A percentile compares a stretch with the other conserved stretches of the same genome.
Evolutionary conservation across 1,140 invertebrate species (phyloP).

Genomic region (Drosophila busckii): DNA sequence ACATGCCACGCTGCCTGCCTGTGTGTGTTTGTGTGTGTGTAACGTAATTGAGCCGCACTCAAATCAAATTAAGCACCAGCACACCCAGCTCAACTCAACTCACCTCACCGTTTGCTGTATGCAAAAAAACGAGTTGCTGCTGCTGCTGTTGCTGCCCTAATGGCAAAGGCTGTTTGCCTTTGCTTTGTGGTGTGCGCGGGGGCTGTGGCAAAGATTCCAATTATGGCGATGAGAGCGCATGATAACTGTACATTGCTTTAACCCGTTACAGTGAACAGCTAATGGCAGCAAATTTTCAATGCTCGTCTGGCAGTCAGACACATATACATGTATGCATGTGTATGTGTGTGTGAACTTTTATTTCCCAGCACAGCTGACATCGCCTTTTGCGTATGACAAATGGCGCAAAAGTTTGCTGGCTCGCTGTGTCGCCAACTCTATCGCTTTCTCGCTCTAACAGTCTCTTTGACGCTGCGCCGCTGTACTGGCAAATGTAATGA

Average conservation of each 20-base stretch:
- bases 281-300: conserved; percentile 50
- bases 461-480: not conserved
- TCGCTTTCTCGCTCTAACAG: not conserved
- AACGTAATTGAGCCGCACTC: too few species aligned
- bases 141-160: too few species aligned
- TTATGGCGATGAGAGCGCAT: conserved; percentile 32
- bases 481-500: conserved; percentile 34
- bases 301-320: not conserved
- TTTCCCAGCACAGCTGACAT: conserved; percentile 32
- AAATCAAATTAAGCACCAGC: too few species aligned
- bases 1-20: too few species aligned
- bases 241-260: conserved; percentile 28
- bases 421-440: conserved; percentile 2
- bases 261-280: conserved; percentile 33
- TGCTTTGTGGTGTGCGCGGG: too few species aligned
- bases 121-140: too few species aligned
- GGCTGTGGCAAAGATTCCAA: conserved; percentile 32
- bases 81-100: too few species aligned
- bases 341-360: conserved; percentile 17
- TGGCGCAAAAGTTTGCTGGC: conserved; percentile 21
- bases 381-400: conserved; percentile 40
- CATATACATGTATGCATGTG: not conserved
- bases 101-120: too few species aligned
- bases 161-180: too few species aligned
- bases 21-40: too few species aligned